Evolutionary conservation across 2,888 invertebrate species (phyloP), one percentile per base, ranked within the genome.

Genomic region (Trichogramma evanescens): DNA sequence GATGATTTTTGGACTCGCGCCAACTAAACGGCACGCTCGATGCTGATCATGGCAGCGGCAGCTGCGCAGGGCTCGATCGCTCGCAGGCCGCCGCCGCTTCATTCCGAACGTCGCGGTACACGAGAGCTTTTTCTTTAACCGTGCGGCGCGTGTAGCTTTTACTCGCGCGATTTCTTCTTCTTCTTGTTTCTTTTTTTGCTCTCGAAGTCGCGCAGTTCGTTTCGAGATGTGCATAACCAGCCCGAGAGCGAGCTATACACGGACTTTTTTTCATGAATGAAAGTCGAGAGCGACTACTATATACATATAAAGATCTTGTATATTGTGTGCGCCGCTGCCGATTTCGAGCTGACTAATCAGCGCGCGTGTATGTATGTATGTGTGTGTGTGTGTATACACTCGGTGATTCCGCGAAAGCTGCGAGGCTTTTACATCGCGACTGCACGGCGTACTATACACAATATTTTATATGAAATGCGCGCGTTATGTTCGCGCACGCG

Each of bases 121-220:
- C 45, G 38, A 9, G 9, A n/a, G 54, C 44, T 6, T 6, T 6
- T 13, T n/a, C 38, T 26, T 9, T 8, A 26, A 8, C 9, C 5
- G 9, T 10, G 8, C 26, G 9, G 50, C 10, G 50, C 3, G 45
- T 45, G 5, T 7, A 44, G 44, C 44, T 44, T 52, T 54, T 26
- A 39, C 53, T 10, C 50, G 48, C 10, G 45, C 13, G 48, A 9
- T 53, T 49, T 8, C 42, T 55, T 43, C 42, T 55, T 55, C 49
- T 49, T 13, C n/a, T 50, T 46, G 48, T 46, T 55, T 55, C 49
- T 49, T 13, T 38, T 50, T 46, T 52, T 46, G 45, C 43, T 50
- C 40, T 13, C 13, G 13, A 13, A 13, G 13, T 13, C 13, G 13
- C 13, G 13, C 13, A 13, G 13, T 13, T 13, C 13, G 13, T 13